phyloP scores from a whole-genome alignment of 2,888 invertebrate genomes.

The Heliconius aoede region DNA sequence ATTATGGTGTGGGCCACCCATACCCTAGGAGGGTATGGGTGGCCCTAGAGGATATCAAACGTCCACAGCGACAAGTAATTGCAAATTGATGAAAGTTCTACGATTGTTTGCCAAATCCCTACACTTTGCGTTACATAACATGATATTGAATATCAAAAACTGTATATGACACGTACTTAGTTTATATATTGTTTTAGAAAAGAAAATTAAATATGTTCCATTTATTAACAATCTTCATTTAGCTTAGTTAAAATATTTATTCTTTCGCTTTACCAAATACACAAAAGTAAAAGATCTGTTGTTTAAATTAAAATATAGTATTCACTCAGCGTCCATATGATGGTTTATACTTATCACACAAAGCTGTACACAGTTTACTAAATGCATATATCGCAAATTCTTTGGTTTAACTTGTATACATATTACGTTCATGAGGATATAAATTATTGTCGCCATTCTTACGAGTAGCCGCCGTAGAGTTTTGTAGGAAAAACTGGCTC shows the following conservation, averaged over 20 bases:
- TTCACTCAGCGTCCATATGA: not conserved
- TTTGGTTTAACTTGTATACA: not conserved
- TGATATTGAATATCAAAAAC: not conserved
- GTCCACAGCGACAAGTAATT: constrained; percentile 9
- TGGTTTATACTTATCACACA: not conserved
- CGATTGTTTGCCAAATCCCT: constrained; percentile 14
- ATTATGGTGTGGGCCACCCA: too few species aligned
- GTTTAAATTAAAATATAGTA: not conserved
- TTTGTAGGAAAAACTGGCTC: constrained; percentile 25
- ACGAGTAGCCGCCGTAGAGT: constrained; percentile 25
- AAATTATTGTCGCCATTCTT: constrained; percentile 48
- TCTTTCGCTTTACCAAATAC: too few species aligned
- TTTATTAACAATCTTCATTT: too few species aligned
- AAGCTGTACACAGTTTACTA: not conserved
- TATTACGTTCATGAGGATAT: constrained; percentile 35
- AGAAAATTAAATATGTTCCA: too few species aligned
- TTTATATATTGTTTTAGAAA: not conserved
- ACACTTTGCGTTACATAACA: constrained; percentile 12
- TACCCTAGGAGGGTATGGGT: too few species aligned
- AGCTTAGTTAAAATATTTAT: too few species aligned
- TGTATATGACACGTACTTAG: not conserved
- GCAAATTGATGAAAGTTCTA: constrained; percentile 24
- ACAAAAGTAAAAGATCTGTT: not conserved
- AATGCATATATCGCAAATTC: constrained; percentile 8
- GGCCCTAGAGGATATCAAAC: not conserved